phyloP scores from a whole-genome alignment of 1,140 invertebrate genomes.

The Macrobrachium rosenbergii region DNA sequence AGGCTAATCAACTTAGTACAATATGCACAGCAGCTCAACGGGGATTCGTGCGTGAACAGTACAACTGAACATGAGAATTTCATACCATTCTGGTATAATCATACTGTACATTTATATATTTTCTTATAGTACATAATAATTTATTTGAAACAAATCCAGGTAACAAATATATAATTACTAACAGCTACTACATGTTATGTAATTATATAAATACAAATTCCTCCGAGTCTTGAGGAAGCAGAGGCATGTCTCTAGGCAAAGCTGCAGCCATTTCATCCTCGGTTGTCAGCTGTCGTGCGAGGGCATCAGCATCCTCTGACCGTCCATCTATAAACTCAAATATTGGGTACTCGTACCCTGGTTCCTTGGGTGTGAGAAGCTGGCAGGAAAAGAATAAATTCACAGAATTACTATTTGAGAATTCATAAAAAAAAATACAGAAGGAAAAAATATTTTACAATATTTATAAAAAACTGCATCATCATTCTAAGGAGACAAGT shows the following conservation, averaged over 20 bases:
- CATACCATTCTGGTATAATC: too few species aligned
- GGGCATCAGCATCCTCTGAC: slow-evolving; percentile 36
- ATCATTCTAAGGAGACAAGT: too few species aligned
- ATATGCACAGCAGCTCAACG: too few species aligned
- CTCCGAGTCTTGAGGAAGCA: slow-evolving; percentile 50
- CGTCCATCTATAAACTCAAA: slow-evolving; percentile 55
- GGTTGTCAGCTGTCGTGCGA: slow-evolving; percentile 42
- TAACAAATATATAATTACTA: too few species aligned
- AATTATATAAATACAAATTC: slow-evolving; percentile 56
- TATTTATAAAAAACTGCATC: neutral
- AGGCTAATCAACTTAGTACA: too few species aligned
- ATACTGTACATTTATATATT: too few species aligned
- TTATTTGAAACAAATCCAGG: too few species aligned
- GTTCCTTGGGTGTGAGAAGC: slow-evolving; percentile 52
- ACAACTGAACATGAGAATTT: too few species aligned
- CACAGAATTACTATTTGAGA: too few species aligned
- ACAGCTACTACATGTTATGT: too few species aligned
- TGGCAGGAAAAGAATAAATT: neutral
- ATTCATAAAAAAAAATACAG: neutral
- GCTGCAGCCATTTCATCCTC: slow-evolving; percentile 48
- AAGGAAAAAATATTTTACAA: neutral
- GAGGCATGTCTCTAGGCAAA: slow-evolving; percentile 40
- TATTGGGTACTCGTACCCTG: slow-evolving; percentile 53
- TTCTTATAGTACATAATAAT: too few species aligned
- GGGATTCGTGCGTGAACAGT: too few species aligned